Conservation (phyloP, 1,140 invertebrate genomes). For the Calliphora vicina region DNA sequence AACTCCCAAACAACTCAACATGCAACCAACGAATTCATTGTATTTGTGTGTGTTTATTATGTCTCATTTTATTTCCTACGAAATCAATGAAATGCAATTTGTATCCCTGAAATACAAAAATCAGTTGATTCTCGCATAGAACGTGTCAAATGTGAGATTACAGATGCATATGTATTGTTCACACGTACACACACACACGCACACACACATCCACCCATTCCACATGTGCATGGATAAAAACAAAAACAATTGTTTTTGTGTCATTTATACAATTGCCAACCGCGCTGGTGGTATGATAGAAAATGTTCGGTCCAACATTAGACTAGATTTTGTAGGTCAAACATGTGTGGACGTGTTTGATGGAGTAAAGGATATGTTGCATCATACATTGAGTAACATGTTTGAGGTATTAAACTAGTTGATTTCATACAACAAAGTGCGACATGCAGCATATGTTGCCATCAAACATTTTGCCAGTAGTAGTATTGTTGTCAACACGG, state of each 20-base stretch:
- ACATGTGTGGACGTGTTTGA: not conserved
- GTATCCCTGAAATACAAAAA: not conserved
- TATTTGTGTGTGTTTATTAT: not conserved
- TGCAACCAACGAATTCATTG: not conserved
- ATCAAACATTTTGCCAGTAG: not conserved
- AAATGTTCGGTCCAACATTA: not conserved
- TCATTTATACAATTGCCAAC: not conserved
- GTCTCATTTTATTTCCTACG: not conserved
- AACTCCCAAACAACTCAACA: not conserved
- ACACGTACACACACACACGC: not conserved
- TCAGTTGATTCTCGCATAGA: not conserved
- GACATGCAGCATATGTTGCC: not conserved
- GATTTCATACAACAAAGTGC: not conserved
- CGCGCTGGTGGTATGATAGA: not conserved
- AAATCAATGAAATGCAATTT: slow-evolving; percentile 7
- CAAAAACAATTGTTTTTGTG: not conserved
- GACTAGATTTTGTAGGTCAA: not conserved
- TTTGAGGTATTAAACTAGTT: not conserved
- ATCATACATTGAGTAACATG: not conserved
- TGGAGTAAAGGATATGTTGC: not conserved
- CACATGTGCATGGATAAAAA: not conserved
- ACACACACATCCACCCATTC: not conserved
- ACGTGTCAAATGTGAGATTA: slow-evolving; percentile 13
- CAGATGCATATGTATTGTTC: not conserved
- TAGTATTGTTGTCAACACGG: too few relatives aligned